These are phyloP conservation scores for Laupala kohalensis DNA, from an alignment of 1,140 invertebrate species.

Conservation along the genomic window DNA sequence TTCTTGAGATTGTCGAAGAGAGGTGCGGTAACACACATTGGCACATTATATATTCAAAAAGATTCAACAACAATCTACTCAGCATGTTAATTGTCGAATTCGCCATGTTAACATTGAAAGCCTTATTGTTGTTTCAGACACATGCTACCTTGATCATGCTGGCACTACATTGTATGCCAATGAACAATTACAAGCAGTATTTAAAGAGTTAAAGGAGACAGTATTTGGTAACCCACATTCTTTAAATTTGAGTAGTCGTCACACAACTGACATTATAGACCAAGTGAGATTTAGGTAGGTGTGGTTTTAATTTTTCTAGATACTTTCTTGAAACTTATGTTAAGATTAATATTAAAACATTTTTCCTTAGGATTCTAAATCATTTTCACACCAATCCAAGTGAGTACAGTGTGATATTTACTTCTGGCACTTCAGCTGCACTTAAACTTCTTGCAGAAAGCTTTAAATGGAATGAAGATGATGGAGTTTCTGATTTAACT, in stretches of 20 bases:
- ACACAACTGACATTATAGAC: slow-evolving; percentile 66
- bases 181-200: slow-evolving; percentile 52
- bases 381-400: slow-evolving; percentile 70
- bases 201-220: slow-evolving; percentile 48
- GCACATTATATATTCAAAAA: too few species aligned
- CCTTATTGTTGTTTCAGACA: slow-evolving; percentile 32
- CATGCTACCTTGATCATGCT: slow-evolving; percentile 81
- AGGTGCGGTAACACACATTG: too few species aligned
- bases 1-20: too few species aligned
- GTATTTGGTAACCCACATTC: slow-evolving; percentile 85
- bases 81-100: too few species aligned
- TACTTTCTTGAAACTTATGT: background rate
- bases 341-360: slow-evolving; percentile 10
- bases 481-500: background rate
- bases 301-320: background rate
- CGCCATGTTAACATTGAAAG: background rate
- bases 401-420: slow-evolving; percentile 82
- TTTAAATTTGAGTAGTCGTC: slow-evolving; percentile 47
- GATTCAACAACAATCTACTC: too few species aligned
- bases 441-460: slow-evolving; percentile 72
- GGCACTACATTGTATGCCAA: slow-evolving; percentile 73
- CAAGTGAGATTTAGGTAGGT: slow-evolving; percentile 60
- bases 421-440: slow-evolving; percentile 71
- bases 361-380: slow-evolving; percentile 52
- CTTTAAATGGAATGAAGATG: slow-evolving; percentile 42